Evolutionary conservation across 1,140 invertebrate species (phyloP).

Genomic region (Cydia amplana): DNA sequence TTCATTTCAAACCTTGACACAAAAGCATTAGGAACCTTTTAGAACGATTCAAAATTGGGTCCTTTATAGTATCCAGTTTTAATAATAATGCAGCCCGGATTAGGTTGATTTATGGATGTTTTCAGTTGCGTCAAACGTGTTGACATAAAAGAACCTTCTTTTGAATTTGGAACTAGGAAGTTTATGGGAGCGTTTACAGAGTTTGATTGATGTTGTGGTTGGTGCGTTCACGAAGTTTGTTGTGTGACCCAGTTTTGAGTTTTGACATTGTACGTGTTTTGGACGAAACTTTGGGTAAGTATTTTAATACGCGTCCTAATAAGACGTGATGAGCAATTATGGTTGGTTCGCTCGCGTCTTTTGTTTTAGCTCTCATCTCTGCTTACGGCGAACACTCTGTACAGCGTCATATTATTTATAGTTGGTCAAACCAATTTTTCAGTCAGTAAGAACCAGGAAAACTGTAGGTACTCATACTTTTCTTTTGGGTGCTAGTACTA

Average conservation of each 20-base stretch:
- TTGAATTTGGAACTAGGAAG: slow-evolving; percentile 25
- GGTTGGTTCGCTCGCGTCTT: background rate
- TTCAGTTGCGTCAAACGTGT: slow-evolving; percentile 25
- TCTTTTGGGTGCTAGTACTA: no score
- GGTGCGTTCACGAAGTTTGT: slow-evolving; percentile 15
- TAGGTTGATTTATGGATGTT: slow-evolving; percentile 29
- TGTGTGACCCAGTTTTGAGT: slow-evolving; percentile 21
- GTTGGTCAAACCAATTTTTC: no score
- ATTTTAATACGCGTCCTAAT: background rate
- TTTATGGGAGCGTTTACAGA: slow-evolving; percentile 22
- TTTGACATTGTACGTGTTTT: background rate
- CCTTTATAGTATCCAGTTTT: slow-evolving; percentile 12
- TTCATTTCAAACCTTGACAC: slow-evolving; percentile 2
- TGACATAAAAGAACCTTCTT: slow-evolving; percentile 32
- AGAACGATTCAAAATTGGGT: background rate
- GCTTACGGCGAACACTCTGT: background rate
- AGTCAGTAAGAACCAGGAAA: no score
- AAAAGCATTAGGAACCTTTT: background rate
- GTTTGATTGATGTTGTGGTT: slow-evolving; percentile 18
- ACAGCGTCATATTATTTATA: no score
- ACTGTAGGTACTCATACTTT: no score
- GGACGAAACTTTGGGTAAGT: background rate
- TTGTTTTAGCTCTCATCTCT: background rate
- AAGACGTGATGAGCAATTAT: background rate
- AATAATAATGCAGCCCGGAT: slow-evolving; percentile 29